These are phyloP conservation scores for Automeris io DNA, from an alignment of 2,888 invertebrate species.

Conservation along the genomic window DNA sequence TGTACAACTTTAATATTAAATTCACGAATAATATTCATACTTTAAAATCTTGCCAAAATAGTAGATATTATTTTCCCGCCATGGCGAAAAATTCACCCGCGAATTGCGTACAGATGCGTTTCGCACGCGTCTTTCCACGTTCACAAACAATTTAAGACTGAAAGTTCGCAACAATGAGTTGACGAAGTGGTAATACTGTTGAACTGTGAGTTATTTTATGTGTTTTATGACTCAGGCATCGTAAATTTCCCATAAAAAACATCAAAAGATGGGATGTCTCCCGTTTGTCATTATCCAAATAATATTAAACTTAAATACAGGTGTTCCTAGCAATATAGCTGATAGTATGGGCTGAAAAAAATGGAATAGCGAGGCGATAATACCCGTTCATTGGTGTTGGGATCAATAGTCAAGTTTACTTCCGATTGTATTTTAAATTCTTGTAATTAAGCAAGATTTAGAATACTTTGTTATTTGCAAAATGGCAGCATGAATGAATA, in stretches of 20 bases:
- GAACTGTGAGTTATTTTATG: conserved; percentile 7
- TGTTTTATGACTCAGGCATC: conserved; percentile 6
- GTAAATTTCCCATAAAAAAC: too few species aligned
- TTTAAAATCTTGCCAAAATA: conserved; percentile 11
- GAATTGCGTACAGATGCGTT: conserved; percentile 24
- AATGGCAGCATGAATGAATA: conserved; percentile 50
- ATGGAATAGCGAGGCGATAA: too few species aligned
- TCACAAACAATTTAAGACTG: conserved; percentile 44
- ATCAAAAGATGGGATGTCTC: too few species aligned
- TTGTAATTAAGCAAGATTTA: conserved; percentile 18
- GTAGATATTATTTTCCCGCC: conserved; percentile 44
- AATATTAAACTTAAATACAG: too few species aligned
- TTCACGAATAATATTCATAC: conserved; percentile 9
- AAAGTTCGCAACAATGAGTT: conserved; percentile 9
- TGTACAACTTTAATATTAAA: conserved; percentile 15
- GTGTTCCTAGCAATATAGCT: too few species aligned
- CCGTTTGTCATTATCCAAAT: too few species aligned
- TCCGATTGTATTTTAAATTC: conserved; percentile 18
- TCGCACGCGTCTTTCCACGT: conserved; percentile 32
- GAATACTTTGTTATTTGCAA: conserved; percentile 26
- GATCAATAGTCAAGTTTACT: conserved; percentile 11
- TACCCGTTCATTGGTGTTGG: too few species aligned
- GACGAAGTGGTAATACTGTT: conserved; percentile 3
- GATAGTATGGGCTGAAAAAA: too few species aligned
- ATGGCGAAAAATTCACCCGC: conserved; percentile 61